These are phyloP conservation scores for Drosophila leonis DNA, from an alignment of 2,888 invertebrate species.

Conservation along the genomic window DNA sequence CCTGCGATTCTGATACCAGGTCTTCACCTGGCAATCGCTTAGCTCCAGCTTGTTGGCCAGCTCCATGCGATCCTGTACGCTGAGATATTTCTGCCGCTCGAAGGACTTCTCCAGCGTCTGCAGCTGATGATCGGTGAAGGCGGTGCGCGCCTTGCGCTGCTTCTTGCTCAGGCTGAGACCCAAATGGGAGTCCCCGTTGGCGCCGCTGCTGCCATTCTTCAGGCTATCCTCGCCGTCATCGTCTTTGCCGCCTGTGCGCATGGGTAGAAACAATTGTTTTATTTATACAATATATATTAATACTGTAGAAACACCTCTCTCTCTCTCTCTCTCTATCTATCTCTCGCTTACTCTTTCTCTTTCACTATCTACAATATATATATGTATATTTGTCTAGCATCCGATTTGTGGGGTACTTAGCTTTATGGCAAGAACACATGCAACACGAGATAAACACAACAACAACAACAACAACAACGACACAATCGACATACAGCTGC, in stretches of 20 bases:
- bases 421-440: slow-evolving; percentile 66
- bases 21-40: slow-evolving; percentile 99
- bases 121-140: slow-evolving; percentile 99
- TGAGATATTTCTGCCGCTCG: slow-evolving; percentile 98
- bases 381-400: slow-evolving; percentile 1
- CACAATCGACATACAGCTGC: slow-evolving; percentile 21
- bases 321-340: slow-evolving; percentile 1
- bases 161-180: slow-evolving; percentile 91
- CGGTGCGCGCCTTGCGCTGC: slow-evolving; percentile 97
- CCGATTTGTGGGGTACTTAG: slow-evolving; percentile 34
- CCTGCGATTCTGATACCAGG: slow-evolving; percentile 99
- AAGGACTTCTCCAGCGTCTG: slow-evolving; percentile 98
- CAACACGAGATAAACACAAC: slow-evolving; percentile 51
- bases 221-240: slow-evolving; percentile 88
- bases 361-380: not conserved
- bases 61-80: slow-evolving; percentile 99
- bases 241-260: slow-evolving; percentile 91
- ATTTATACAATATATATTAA: not conserved
- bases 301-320: not conserved
- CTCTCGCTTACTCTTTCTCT: not conserved
- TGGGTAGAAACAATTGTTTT: not conserved
- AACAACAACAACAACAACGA: not conserved
- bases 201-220: slow-evolving; percentile 80
- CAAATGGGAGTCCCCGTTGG: slow-evolving; percentile 71
- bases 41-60: slow-evolving; percentile 97